Evolutionary conservation across 1,140 invertebrate genomes (phyloP).

Genomic region (Monomorium pharaonis): DNA sequence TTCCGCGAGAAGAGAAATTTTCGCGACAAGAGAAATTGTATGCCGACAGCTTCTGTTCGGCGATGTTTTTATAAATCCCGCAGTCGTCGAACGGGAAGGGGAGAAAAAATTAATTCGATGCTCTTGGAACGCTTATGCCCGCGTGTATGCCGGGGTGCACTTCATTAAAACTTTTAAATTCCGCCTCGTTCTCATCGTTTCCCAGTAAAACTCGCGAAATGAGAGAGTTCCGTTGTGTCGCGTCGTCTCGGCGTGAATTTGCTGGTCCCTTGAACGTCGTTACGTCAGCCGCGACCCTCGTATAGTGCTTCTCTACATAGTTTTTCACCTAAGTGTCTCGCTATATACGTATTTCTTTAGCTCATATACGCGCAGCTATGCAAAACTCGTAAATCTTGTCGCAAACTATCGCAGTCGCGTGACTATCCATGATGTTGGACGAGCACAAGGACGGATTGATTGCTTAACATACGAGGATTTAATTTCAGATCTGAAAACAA

Average conservation of each 20-base stretch:
- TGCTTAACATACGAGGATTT: no score
- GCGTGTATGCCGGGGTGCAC: constrained; percentile 36
- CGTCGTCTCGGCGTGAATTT: constrained; percentile 62
- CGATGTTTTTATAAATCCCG: constrained; percentile 39
- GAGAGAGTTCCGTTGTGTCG: constrained; percentile 51
- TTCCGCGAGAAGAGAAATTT: neutral
- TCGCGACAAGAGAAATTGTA: neutral
- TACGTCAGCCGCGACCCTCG: constrained; percentile 45
- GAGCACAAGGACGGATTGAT: neutral
- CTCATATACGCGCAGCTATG: neutral
- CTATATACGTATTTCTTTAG: constrained; percentile 12
- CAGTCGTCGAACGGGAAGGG: neutral
- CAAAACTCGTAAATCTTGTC: neutral
- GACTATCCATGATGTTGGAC: neutral
- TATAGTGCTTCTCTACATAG: constrained; percentile 13
- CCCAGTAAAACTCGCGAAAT: constrained; percentile 54
- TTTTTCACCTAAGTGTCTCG: constrained; percentile 39
- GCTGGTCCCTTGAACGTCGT: constrained; percentile 71
- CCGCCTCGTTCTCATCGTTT: constrained; percentile 58
- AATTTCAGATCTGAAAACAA: neutral
- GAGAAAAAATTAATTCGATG: constrained; percentile 20
- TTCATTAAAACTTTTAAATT: constrained; percentile 74
- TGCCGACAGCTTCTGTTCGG: neutral
- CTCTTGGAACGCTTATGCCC: constrained; percentile 45
- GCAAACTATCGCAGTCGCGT: neutral